Percentiles rank a stretch among this genome's conserved stretches.
These are phyloP conservation scores for Mungos mungo DNA, from an alignment of 2,113 vertebrate species.

Conservation along the genomic window DNA sequence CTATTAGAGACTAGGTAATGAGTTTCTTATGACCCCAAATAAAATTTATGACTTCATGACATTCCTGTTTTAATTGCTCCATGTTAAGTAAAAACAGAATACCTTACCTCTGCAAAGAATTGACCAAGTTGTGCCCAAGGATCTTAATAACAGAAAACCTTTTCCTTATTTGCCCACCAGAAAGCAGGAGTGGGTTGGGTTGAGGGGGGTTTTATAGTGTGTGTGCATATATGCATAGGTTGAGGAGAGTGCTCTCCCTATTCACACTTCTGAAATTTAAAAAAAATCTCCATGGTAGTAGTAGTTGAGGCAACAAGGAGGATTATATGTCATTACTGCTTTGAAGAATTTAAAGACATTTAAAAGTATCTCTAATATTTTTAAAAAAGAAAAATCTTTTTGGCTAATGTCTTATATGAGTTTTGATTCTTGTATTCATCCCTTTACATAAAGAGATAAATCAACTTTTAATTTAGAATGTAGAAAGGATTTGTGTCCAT, in stretches of 20 bases:
- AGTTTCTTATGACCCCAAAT: neutral
- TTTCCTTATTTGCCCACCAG: neutral
- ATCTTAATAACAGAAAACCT: neutral
- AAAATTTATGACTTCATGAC: neutral
- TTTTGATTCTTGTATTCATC: neutral
- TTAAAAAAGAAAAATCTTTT: neutral
- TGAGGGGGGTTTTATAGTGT: too few species aligned
- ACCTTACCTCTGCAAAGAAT: neutral
- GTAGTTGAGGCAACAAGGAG: neutral
- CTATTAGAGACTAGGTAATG: neutral
- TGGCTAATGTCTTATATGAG: neutral
- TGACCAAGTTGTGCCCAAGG: neutral
- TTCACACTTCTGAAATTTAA: neutral
- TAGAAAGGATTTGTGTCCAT: neutral
- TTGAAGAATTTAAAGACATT: neutral
- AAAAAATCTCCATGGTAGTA: neutral
- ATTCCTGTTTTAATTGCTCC: neutral
- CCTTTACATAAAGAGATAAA: neutral
- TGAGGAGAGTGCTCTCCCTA: neutral
- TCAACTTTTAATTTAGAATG: neutral
- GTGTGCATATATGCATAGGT: neutral
- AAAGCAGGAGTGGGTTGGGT: rapidly evolving
- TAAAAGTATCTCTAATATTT: neutral
- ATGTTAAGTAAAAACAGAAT: neutral
- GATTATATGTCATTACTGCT: neutral